Base-by-base conservation (phyloP, 2,113 vertebrate species). In the Puffinus mauretanicus region DNA sequence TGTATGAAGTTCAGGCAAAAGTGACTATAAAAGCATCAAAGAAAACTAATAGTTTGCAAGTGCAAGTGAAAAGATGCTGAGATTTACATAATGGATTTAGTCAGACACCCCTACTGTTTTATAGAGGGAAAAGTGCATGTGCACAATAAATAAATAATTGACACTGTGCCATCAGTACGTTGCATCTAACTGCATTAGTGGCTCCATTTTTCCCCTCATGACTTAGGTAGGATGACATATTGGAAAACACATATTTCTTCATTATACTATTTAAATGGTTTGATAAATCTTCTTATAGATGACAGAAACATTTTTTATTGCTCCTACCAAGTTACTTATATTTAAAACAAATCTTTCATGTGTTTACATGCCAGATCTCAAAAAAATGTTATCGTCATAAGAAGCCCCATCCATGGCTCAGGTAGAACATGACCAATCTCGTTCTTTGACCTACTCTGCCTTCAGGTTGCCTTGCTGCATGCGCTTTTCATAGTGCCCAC, bases 111-210 rank as follows among this genome's bases (percentile, higher is more conserved):
- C 51, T 82, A 91, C 71, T 94, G 73, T 70, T 93, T 94, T 67
- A 93, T 15, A 82, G 78, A 93, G 20, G 61, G 42, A 85, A 95
- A 95, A 96, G 86, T 93, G 90, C 47, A 70, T 66, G 49, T 83
- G 89, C 52, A 86, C 84, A 95, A 97, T 92, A 95, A 95, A 96
- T 93, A 96, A 97, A 96, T 96, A 38, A 38, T 38, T 38, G 70
- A 96, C 66, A 89, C 49, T 40, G 75, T 82, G 79, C 46, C 84
- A 87, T 92, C 93, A 75, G n/a, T 84, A 47, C 67, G 77, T 90
- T 95, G 86, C 87, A 87, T 83, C 84, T 93, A 94, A 96, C 70
- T 47, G 66, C 82, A 78, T 86, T 93, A 94, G 70, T 67, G 86
- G n/a, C 26, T 95, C 86, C 51, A 40, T 54, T 90, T 82, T 70